Conservation (phyloP, 1,140 invertebrate genomes). For the Drosophila subpulchrella region DNA sequence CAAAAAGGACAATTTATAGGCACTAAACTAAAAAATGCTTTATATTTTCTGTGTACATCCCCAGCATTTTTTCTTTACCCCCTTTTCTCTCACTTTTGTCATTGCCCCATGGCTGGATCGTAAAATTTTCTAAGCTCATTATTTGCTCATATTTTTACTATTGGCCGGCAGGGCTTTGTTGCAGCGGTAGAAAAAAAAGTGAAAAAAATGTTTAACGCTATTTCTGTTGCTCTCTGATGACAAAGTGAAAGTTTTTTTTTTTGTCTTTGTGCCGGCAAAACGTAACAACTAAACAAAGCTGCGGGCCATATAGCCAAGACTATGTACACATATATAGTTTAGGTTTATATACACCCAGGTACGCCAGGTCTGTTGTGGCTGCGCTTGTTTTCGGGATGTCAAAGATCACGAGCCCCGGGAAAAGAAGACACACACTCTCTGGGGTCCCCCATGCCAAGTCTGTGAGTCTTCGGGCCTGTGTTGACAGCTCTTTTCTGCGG, state of each 20-base stretch:
- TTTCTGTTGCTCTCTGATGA: conserved; percentile 68
- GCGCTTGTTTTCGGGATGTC: conserved; percentile 52
- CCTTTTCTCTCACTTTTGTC: conserved; percentile 22
- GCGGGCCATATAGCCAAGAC: conserved; percentile 52
- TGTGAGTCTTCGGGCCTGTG: conserved; percentile 8
- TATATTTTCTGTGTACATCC: neutral
- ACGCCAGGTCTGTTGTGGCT: conserved; percentile 19
- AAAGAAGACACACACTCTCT: conserved; percentile 39
- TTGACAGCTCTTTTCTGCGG: conserved; percentile 56
- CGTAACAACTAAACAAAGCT: conserved; percentile 79
- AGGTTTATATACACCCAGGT: conserved; percentile 30
- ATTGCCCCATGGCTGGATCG: conserved; percentile 45
- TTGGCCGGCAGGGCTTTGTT: conserved; percentile 57
- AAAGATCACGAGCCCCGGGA: conserved; percentile 57
- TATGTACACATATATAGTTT: conserved; percentile 36
- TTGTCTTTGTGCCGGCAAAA: conserved; percentile 66
- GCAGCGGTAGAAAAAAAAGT: conserved; percentile 27
- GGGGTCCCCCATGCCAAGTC: conserved; percentile 18
- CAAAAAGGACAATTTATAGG: too few species aligned
- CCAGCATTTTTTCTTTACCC: neutral
- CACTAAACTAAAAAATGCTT: neutral
- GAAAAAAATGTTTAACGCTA: conserved; percentile 66
- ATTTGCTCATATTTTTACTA: conserved; percentile 75
- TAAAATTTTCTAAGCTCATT: conserved; percentile 81
- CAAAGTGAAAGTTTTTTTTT: conserved; percentile 78